Base-by-base conservation (phyloP, 2,113 vertebrate genomes). In the Ammodytes dubius region DNA sequence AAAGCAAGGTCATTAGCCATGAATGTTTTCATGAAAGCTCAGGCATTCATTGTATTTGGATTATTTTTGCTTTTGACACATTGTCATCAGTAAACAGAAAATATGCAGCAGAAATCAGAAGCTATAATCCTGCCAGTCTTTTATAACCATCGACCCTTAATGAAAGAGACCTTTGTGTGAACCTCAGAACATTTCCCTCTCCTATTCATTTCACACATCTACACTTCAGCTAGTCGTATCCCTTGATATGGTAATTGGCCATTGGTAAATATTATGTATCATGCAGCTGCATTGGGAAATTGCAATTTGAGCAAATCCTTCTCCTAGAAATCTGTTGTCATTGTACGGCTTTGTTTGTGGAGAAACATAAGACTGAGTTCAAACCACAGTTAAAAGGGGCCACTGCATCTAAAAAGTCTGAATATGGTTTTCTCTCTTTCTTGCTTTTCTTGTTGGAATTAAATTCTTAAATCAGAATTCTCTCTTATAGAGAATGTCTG, bases 211-310 rank as follows among this genome's bases (percentile, higher is more conserved):
- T 52, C 72, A 49, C 72, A 63, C 63, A 69, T 70, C 82, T 60
- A 42, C 75, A 59, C 39, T 84, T 79, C 74, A 77, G 82, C 75
- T 57, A 10, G 76, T 85, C 82, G 86, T 86, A 75, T 70, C 63
- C 74, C 77, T 82, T 85, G 69, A 90, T 86, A 87, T 91, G 88
- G 83, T 87, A 91, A 91, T 87, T 85, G 86, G 72, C 84, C 63
- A 60, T 79, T 79, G 58, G 80, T 87, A 92, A 92, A 91, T 87
- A 92, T 83, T 79, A 89, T 90, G 73, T 88, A 77, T 85, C 83
- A 83, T 68, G 63, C 84, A 83, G 80, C 69, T 70, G 58, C 39
- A 37, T 56, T 52, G 19, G 71, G 71, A 87, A 91, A 92, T 83
- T 73, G 73, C 77, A 79, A 83, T 84, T 89, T 89, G 47, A 82